A percentile compares a stretch with the other conserved stretches of the same genome.
phyloP scores from a whole-genome alignment of 2,113 vertebrate species.

The Syngnathus typhle region DNA sequence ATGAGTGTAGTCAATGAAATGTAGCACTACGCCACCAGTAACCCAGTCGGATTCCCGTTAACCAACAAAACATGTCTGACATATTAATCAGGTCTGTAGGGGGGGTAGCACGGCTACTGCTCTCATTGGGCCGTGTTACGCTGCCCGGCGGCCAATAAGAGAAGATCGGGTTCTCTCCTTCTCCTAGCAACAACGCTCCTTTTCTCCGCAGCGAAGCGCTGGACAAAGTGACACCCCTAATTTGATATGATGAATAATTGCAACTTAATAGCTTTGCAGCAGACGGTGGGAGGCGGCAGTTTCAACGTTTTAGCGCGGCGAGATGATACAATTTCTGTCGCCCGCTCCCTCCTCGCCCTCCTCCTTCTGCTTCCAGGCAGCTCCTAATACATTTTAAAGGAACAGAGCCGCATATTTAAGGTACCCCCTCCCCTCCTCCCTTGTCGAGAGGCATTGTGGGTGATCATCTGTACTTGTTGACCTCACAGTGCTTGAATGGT shows the following conservation, averaged over 20 bases:
- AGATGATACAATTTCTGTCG: background rate
- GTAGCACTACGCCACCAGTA: slow-evolving; percentile 36
- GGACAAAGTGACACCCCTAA: slow-evolving; percentile 81
- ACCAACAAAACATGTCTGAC: slow-evolving; percentile 78
- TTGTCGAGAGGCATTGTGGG: slow-evolving; percentile 66
- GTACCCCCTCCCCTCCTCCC: background rate
- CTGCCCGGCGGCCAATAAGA: slow-evolving; percentile 73
- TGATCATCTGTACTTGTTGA: slow-evolving; percentile 73
- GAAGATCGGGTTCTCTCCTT: slow-evolving; percentile 69
- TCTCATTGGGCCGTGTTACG: slow-evolving; percentile 73
- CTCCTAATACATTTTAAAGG: slow-evolving; percentile 84
- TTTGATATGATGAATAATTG: slow-evolving; percentile 83
- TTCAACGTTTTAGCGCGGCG: slow-evolving; percentile 19
- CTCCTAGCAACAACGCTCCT: slow-evolving; percentile 89
- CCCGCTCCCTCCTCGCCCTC: slow-evolving; percentile 34
- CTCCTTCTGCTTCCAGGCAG: slow-evolving; percentile 71
- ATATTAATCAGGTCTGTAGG: slow-evolving; percentile 78
- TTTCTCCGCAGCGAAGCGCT: slow-evolving; percentile 65
- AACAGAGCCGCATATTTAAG: slow-evolving; percentile 65
- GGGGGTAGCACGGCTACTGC: slow-evolving; percentile 52
- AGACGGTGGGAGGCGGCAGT: slow-evolving; percentile 64
- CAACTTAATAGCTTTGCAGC: slow-evolving; percentile 59
- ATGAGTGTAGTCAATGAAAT: background rate
- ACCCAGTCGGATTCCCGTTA: slow-evolving; percentile 67
- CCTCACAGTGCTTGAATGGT: slow-evolving; percentile 58